Evolutionary conservation across 2,888 invertebrate genomes (phyloP), one percentile per base, ranked within the genome.

Genomic region (Lithophane socia): DNA sequence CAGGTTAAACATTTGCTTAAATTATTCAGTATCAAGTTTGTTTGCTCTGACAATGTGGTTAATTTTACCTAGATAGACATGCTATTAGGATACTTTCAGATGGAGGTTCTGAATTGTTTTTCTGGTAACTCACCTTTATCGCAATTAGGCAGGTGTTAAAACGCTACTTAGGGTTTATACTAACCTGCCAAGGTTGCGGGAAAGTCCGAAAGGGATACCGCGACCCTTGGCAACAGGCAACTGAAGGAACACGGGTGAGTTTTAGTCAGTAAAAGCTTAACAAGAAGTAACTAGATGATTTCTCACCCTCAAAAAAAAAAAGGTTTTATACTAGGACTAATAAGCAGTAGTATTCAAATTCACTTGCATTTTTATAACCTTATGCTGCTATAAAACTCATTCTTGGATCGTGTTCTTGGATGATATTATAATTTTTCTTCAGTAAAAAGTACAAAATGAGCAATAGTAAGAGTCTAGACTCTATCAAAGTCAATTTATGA

Each of bases 1-100:
- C 49, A 67, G 37, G 56, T 71, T 67, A 64, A 64, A 61, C 24
- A 71, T 80, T 77, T 73, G n/a, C 52, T 77, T 69, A 52, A 29
- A 58, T 65, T 74, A 61, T 65, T 54, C 42, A 58, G 54, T 49
- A 61, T 44, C 42, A 58, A 16, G 61, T 37, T 73, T 42, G 49
- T 56, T 69, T 73, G 37, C 10, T 56, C 42, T 68, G 16, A 44
- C 13, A 7, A 8, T 21, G 8, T 13, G 0, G 13, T 58, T 37
- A 29, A 16, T 13, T 70, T 44, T 61, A 9, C 3, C 49, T 16
- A 61, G 18, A 18, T 54, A 21, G 52, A 63, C 4, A n/a, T 60
- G 18, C 12, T 21, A 21, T 37, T 54, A 21, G 47, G 42, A 16
- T 69, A 56, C 13, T 7, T 9, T 12, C 44, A 74, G 10, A n/a